Evolutionary conservation across 92 coral and sea anemone species (phyloP), one percentile per base, ranked within the genome.

Genomic region (Zoanthus gigantus): DNA sequence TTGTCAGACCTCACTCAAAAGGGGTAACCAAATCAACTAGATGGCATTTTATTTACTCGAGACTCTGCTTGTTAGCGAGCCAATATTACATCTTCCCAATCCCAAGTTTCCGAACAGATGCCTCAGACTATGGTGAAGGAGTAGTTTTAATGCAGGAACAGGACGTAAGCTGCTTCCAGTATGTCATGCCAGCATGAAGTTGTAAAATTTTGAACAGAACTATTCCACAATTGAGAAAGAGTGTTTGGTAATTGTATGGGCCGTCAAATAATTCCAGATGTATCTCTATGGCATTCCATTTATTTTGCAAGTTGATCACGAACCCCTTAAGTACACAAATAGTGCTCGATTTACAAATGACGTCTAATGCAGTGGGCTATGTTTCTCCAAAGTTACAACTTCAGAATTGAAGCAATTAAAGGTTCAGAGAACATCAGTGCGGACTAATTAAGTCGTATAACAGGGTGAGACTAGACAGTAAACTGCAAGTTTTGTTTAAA

Each of bases 301-400:
- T 61, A 56, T 82, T 7, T 77, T 93, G 3, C 90, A 91, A 83
- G 91, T 90, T 9, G 94, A 93, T 61, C 94, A 91, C 57, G 89
- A 91, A 12, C 91, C 93, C 0, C 44, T 91, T 1, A 79, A 52
- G 17, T 91, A 91, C 66, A 54, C 91, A 73, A 85, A 91, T 54
- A 63, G 83, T 52, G 90, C 92, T 2, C 85, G 78, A 71, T 60
- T 89, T 32, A 17, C 79, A 0, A 90, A 93, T 32, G 83, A 29
- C 71, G 96, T 0, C 44, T 93, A 9, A 90, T 90, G 96, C 67
- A 93, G 56, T 93, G 92, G 92, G 92, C 93, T 2, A 75, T 90
- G 87, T 75, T 73, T 17, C 82, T 93, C 3, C 96, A 91, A 72
- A 87, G 74, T 16, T 91, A 67, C 52, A 9, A 45, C 28, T 57